These are phyloP conservation scores for Drosophila suboccidentalis DNA, from an alignment of 2,888 invertebrate species.

Conservation along the genomic window DNA sequence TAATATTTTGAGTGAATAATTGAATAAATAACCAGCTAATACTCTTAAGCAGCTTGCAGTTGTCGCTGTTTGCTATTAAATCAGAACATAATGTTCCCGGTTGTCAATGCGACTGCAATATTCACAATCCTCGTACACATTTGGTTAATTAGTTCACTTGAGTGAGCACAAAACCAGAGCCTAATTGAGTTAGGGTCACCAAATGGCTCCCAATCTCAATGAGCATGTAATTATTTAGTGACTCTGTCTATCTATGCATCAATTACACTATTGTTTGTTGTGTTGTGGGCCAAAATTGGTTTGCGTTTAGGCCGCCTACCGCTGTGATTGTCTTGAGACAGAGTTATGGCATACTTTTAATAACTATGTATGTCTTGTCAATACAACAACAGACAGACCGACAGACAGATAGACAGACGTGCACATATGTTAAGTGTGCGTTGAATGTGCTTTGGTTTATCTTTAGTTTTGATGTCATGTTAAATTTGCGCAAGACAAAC, in stretches of 20 bases:
- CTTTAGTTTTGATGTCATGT: conserved; percentile 24
- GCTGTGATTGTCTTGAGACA: conserved; percentile 28
- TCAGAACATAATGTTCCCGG: background rate
- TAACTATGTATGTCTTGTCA: conserved; percentile 49
- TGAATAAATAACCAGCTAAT: background rate
- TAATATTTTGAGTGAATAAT: background rate
- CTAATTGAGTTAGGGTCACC: conserved; percentile 57
- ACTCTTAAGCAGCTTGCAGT: background rate
- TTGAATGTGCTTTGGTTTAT: conserved; percentile 11
- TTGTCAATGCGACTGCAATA: background rate
- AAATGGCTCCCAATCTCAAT: conserved; percentile 14
- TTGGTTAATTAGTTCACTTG: conserved; percentile 58
- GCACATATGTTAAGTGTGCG: background rate
- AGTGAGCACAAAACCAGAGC: conserved; percentile 40
- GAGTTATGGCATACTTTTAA: conserved; percentile 69
- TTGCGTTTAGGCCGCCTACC: conserved; percentile 3
- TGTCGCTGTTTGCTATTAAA: background rate
- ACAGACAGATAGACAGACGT: background rate
- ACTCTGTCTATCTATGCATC: conserved; percentile 23
- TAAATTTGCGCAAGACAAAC: conserved; percentile 44
- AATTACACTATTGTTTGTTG: conserved; percentile 45
- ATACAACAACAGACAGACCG: background rate
- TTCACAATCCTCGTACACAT: conserved; percentile 11
- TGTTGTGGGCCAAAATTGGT: conserved; percentile 5
- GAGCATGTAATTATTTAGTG: conserved; percentile 30